These are phyloP conservation scores for Colius striatus DNA, from an alignment of 2,113 vertebrate species.

Conservation along the genomic window DNA sequence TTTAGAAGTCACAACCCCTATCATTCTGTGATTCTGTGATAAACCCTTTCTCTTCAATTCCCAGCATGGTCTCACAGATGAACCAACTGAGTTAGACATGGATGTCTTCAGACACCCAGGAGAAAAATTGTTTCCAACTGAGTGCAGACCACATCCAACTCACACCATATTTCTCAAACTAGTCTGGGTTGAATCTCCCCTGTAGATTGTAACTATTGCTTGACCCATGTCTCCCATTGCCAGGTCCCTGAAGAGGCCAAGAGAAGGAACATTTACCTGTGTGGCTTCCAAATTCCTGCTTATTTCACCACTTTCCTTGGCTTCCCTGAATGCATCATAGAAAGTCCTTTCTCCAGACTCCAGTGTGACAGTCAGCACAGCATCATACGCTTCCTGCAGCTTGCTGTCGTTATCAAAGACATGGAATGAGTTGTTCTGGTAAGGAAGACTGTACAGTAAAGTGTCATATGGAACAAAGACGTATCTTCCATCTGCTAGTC, in stretches of 20 bases:
- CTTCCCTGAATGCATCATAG: conserved; percentile 80
- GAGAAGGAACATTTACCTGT: conserved; percentile 59
- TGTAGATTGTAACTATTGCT: neutral
- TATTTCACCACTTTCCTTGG: conserved; percentile 79
- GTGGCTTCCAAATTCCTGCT: conserved; percentile 47
- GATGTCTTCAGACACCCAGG: neutral
- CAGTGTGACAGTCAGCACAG: conserved; percentile 90
- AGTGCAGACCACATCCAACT: neutral
- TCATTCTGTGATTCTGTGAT: too few species aligned
- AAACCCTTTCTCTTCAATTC: neutral
- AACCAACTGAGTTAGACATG: neutral
- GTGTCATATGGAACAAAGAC: conserved; percentile 89
- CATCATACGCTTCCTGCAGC: conserved; percentile 87
- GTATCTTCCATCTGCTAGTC: conserved; percentile 86
- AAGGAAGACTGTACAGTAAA: conserved; percentile 90
- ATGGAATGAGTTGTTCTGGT: conserved; percentile 80
- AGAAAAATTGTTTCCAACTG: neutral
- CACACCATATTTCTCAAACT: neutral
- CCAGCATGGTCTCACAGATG: neutral
- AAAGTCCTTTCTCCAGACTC: conserved; percentile 86
- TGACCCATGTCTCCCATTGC: neutral
- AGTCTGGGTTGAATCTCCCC: neutral
- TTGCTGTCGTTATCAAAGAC: conserved; percentile 79
- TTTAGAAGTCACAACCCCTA: too few species aligned
- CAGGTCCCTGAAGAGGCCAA: neutral